Evolutionary conservation across 2,888 invertebrate genomes (phyloP).

Genomic region (Acrocyrtus sp.): DNA sequence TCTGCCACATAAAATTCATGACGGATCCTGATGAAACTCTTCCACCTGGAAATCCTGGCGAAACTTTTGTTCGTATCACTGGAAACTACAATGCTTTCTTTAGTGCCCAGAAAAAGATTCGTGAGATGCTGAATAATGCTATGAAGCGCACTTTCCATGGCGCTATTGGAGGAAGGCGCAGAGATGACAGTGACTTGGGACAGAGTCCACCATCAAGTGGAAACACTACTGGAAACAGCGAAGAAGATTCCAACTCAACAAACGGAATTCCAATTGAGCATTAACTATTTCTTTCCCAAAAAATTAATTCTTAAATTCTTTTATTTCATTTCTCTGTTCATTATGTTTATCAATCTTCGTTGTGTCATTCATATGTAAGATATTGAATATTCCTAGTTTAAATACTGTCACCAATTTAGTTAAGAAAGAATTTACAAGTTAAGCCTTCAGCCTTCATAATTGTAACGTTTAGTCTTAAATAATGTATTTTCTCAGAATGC

Average conservation of each 20-base stretch:
- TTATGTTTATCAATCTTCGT: too few species aligned
- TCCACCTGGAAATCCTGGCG: too few species aligned
- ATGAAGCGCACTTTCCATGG: conserved; percentile 36
- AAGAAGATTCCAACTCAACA: neutral
- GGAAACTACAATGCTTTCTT: conserved; percentile 39
- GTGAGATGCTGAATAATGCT: conserved; percentile 34
- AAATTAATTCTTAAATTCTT: too few species aligned
- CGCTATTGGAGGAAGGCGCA: neutral
- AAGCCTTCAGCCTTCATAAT: too few species aligned
- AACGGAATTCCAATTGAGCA: neutral
- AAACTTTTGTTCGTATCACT: conserved; percentile 45
- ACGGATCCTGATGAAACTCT: conserved; percentile 33
- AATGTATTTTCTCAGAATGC: too few species aligned
- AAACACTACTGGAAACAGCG: conserved; percentile 19
- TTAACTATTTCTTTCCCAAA: too few species aligned
- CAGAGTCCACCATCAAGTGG: neutral
- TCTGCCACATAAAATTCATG: conserved; percentile 48
- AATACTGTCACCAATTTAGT: too few species aligned
- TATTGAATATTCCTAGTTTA: too few species aligned
- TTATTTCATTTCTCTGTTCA: too few species aligned
- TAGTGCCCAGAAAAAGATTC: conserved; percentile 47
- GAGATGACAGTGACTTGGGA: conserved; percentile 6
- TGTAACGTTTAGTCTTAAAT: too few species aligned
- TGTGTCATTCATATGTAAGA: too few species aligned
- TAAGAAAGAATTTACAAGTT: too few species aligned